These are phyloP conservation scores for Gadopsis marmoratus DNA, from an alignment of 2,797 vertebrate species.

Conservation along the genomic window DNA sequence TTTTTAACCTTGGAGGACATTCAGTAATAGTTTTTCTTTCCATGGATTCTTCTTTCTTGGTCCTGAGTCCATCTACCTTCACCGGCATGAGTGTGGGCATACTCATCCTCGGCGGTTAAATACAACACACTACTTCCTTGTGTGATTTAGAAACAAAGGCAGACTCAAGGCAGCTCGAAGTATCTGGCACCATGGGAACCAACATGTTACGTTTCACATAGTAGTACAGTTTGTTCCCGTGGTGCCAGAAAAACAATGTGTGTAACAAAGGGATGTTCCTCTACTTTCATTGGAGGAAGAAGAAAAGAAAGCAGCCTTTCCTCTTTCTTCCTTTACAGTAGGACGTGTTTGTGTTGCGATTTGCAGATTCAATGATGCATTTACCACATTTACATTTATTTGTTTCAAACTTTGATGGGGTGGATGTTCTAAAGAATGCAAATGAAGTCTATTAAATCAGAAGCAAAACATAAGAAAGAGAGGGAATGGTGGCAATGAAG, in stretches of 20 bases:
- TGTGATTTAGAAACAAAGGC: background rate
- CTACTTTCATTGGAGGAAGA: background rate
- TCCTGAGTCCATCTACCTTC: background rate
- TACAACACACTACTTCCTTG: background rate
- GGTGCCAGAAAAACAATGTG: background rate
- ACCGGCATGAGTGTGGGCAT: background rate
- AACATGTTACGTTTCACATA: background rate
- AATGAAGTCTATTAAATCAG: constrained; percentile 20
- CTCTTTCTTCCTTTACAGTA: background rate
- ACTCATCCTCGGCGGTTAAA: background rate
- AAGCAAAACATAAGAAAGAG: constrained; percentile 1
- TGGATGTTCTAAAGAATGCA: constrained; percentile 2
- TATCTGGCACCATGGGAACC: background rate
- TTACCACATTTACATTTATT: constrained; percentile 9
- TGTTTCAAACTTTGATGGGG: constrained; percentile 9
- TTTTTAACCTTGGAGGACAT: background rate
- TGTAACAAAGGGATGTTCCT: background rate
- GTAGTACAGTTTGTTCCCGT: background rate
- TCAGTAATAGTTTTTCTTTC: background rate
- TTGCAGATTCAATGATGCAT: background rate
- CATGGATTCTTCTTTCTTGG: background rate
- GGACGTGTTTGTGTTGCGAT: constrained; percentile 6
- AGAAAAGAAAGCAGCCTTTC: background rate
- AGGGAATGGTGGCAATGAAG: background rate
- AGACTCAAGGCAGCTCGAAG: no score